These are phyloP conservation scores for Platypus cylindrus DNA, from an alignment of 2,888 invertebrate genomes.

Conservation along the genomic window DNA sequence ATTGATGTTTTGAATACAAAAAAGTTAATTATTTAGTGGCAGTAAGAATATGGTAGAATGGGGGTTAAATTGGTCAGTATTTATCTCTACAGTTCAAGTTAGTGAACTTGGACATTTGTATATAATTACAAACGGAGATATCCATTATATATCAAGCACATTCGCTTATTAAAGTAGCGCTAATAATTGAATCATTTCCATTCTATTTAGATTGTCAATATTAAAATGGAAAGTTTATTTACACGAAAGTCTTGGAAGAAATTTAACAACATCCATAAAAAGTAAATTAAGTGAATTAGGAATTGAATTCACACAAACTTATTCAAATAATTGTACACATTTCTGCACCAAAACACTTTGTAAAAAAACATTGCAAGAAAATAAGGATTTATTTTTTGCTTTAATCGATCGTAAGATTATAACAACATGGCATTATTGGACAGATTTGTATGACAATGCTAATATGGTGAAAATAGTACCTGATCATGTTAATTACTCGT, in stretches of 20 bases:
- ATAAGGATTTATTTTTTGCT: conserved; percentile 1
- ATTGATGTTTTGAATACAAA: too few species aligned
- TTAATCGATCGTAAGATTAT: conserved; percentile 5
- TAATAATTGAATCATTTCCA: too few species aligned
- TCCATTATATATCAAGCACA: too few species aligned
- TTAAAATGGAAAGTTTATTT: conserved; percentile 1
- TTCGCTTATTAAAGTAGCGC: too few species aligned
- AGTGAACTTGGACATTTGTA: too few species aligned
- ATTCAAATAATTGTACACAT: conserved; percentile 1
- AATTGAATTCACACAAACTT: background rate
- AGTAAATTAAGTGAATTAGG: conserved; percentile 1
- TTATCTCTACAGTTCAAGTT: too few species aligned
- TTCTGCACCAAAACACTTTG: conserved; percentile 3
- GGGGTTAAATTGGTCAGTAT: too few species aligned
- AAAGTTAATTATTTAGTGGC: too few species aligned
- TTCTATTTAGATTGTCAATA: conserved; percentile 6
- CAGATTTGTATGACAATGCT: background rate
- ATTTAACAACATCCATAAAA: background rate
- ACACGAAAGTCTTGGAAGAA: background rate
- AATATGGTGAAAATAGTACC: conserved; percentile 5
- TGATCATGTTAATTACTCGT: conserved; percentile 4
- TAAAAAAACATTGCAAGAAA: background rate
- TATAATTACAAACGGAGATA: too few species aligned
- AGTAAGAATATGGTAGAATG: too few species aligned
- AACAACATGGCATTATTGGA: conserved; percentile 5